Evolutionary conservation across 1,140 invertebrate species (phyloP).

Genomic region (Formica selysi): DNA sequence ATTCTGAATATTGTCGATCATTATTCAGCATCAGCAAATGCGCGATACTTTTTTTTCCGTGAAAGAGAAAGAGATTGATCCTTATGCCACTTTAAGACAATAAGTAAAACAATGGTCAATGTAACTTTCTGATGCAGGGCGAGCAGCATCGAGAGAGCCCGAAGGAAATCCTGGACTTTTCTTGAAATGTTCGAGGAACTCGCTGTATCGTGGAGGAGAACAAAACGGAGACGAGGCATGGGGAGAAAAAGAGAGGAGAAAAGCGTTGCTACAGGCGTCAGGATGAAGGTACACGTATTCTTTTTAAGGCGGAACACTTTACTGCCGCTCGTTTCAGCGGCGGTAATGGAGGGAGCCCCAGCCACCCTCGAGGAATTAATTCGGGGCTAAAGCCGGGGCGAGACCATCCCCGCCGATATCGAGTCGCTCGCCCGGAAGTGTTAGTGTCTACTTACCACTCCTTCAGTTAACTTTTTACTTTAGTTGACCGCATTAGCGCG

Average conservation of each 20-base stretch:
- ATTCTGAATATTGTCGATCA: background rate
- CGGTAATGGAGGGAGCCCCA: slow-evolving; percentile 74
- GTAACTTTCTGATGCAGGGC: slow-evolving; percentile 52
- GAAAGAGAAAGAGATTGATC: background rate
- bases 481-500: slow-evolving; percentile 59
- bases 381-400: slow-evolving; percentile 72
- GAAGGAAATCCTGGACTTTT: slow-evolving; percentile 47
- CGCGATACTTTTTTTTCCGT: background rate
- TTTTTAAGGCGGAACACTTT: slow-evolving; percentile 76
- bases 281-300: slow-evolving; percentile 70
- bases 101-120: slow-evolving; percentile 35
- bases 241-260: background rate
- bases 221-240: background rate
- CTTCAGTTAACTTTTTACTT: slow-evolving; percentile 67
- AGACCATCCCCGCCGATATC: slow-evolving; percentile 68
- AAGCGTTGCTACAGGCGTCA: slow-evolving; percentile 63
- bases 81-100: background rate
- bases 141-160: slow-evolving; percentile 13
- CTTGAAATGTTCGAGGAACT: slow-evolving; percentile 52
- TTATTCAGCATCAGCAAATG: background rate
- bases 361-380: slow-evolving; percentile 72
- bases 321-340: slow-evolving; percentile 69
- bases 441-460: slow-evolving; percentile 71
- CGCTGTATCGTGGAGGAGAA: slow-evolving; percentile 14
- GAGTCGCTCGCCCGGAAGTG: slow-evolving; percentile 68